Evolutionary conservation across 1,140 invertebrate species (phyloP).

Genomic region (Zaprionus africanus): DNA sequence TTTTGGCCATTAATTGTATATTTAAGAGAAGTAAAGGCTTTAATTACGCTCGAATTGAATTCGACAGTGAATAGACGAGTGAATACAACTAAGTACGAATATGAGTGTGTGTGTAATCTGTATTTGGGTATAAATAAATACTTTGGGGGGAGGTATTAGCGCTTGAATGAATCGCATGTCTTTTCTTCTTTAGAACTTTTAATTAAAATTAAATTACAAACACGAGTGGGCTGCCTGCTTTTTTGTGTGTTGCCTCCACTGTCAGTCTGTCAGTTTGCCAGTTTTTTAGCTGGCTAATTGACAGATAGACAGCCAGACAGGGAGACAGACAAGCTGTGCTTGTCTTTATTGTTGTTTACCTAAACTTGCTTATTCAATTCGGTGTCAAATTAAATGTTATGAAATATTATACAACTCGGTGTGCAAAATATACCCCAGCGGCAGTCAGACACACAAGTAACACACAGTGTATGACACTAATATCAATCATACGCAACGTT

Average conservation of each 20-base stretch:
- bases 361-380: slow-evolving; percentile 61
- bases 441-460: neutral
- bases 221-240: slow-evolving; percentile 57
- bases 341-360: slow-evolving; percentile 55
- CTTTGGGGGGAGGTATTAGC: slow-evolving; percentile 42
- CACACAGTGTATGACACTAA: slow-evolving; percentile 58
- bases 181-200: slow-evolving; percentile 78
- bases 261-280: slow-evolving; percentile 41
- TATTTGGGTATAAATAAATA: neutral
- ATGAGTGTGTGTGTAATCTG: neutral
- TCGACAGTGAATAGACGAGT: slow-evolving; percentile 19
- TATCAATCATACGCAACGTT: slow-evolving; percentile 78
- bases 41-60: slow-evolving; percentile 41
- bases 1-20: slow-evolving; percentile 36
- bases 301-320: slow-evolving; percentile 17
- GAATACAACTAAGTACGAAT: slow-evolving; percentile 13
- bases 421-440: slow-evolving; percentile 48
- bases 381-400: slow-evolving; percentile 65
- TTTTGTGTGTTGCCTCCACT: slow-evolving; percentile 54
- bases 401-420: slow-evolving; percentile 59
- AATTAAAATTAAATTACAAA: slow-evolving; percentile 77
- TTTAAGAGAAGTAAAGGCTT: slow-evolving; percentile 34
- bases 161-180: slow-evolving; percentile 80
- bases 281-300: slow-evolving; percentile 17
- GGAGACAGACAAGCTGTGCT: slow-evolving; percentile 49